phyloP scores from a whole-genome alignment of 2,888 invertebrate genomes.

The Disparrhopalites patrizii region DNA sequence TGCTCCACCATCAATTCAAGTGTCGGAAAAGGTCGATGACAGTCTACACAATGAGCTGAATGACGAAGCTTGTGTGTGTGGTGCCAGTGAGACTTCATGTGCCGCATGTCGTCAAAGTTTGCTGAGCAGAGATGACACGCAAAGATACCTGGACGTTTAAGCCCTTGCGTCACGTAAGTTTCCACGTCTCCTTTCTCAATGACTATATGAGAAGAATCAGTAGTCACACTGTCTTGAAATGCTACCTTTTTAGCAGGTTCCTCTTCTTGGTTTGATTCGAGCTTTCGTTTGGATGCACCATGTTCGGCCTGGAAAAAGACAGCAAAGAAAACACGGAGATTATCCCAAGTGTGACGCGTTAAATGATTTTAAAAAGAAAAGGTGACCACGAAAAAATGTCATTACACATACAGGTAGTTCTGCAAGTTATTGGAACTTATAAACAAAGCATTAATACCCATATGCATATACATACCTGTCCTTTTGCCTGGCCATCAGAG shows the following conservation, averaged over 20 bases:
- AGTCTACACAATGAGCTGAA: conserved; percentile 12
- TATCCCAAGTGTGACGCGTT: too few species aligned
- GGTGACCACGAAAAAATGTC: too few species aligned
- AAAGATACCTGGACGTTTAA: neutral
- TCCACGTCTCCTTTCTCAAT: neutral
- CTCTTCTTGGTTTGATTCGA: too few species aligned
- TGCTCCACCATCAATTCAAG: conserved; percentile 9
- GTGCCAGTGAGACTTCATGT: conserved; percentile 15
- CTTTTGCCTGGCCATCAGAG: too few species aligned
- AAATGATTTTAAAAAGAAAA: too few species aligned
- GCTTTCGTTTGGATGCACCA: too few species aligned
- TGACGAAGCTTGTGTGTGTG: neutral
- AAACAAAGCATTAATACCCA: too few species aligned
- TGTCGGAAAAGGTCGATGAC: conserved; percentile 5
- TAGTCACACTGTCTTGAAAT: neutral
- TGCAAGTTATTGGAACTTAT: too few species aligned
- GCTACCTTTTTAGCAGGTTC: neutral
- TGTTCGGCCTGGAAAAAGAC: too few species aligned
- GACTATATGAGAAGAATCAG: neutral
- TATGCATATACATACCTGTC: too few species aligned
- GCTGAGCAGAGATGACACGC: conserved; percentile 10
- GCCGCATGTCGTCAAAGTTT: conserved; percentile 9
- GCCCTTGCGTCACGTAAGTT: neutral
- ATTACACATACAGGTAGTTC: too few species aligned
- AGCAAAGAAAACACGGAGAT: too few species aligned